Conservation (phyloP, 2,888 invertebrate species). For the Ametastegia equiseti region DNA sequence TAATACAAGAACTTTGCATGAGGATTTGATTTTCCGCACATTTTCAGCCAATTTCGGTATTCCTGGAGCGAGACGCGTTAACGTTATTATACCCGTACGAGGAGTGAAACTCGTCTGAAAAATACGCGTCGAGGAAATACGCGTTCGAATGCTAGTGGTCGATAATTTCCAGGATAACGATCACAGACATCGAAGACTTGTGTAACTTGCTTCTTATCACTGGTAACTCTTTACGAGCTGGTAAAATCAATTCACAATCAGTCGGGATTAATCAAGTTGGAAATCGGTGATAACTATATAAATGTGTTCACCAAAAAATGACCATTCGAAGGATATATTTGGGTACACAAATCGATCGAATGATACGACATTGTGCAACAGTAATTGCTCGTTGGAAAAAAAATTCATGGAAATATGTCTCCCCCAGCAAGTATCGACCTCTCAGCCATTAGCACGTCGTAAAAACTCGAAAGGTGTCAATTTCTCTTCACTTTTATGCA, state of each 20-base stretch:
- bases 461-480: neutral
- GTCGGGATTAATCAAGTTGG: too few relatives aligned
- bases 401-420: neutral
- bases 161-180: neutral
- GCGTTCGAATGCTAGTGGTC: neutral
- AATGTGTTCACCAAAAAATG: neutral
- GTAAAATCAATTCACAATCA: too few relatives aligned
- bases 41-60: neutral
- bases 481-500: neutral
- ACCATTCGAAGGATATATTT: neutral
- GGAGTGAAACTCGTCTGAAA: neutral
- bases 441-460: neutral
- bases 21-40: neutral
- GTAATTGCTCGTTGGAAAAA: neutral
- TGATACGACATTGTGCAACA: neutral
- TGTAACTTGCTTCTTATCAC: too few relatives aligned
- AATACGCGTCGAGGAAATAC: neutral
- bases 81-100: neutral
- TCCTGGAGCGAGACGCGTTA: too few relatives aligned
- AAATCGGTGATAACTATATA: too few relatives aligned
- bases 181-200: neutral
- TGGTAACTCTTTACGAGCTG: too few relatives aligned
- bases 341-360: neutral
- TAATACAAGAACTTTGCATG: conserved; percentile 6
- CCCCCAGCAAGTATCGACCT: neutral